These are phyloP conservation scores for Hoplodrina blanda DNA, from an alignment of 2,888 invertebrate species.

Conservation along the genomic window DNA sequence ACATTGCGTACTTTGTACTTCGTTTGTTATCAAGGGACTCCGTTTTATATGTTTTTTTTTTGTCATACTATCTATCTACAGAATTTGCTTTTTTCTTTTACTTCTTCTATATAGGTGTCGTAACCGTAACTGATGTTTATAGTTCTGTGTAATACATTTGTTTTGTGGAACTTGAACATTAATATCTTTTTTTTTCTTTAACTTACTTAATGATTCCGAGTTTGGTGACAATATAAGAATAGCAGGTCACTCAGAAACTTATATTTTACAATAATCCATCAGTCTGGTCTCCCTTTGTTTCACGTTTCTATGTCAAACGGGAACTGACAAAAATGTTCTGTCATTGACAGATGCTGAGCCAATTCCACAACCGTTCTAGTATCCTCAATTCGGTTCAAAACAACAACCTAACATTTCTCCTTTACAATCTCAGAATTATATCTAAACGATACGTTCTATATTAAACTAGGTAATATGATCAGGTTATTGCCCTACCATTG, in stretches of 20 bases:
- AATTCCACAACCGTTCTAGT: constrained; percentile 12
- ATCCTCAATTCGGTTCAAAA: constrained; percentile 22
- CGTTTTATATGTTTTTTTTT: constrained; percentile 58
- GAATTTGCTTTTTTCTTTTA: constrained; percentile 37
- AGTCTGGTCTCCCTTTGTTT: constrained; percentile 51
- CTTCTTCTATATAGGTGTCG: constrained; percentile 21
- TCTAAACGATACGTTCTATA: constrained; percentile 50
- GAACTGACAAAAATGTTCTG: constrained; percentile 24
- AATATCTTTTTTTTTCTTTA: neutral
- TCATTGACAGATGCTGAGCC: constrained; percentile 12
- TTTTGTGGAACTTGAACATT: neutral
- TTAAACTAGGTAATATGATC: constrained; percentile 62
- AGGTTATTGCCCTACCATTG: constrained; percentile 67
- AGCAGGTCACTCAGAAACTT: constrained; percentile 20
- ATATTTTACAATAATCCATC: constrained; percentile 44
- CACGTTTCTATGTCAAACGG: constrained; percentile 43
- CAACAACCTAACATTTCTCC: constrained; percentile 18
- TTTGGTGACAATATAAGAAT: constrained; percentile 1
- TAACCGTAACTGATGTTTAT: constrained; percentile 11
- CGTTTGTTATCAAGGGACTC: constrained; percentile 57
- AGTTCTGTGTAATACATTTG: constrained; percentile 9
- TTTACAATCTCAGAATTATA: constrained; percentile 34
- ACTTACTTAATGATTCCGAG: too few species aligned
- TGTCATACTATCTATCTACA: constrained; percentile 54
- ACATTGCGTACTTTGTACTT: constrained; percentile 71